Percentiles rank a stretch among this genome's conserved stretches.
Evolutionary conservation across 1,140 invertebrate species (phyloP).

Genomic region (Drosophila takahashii): DNA sequence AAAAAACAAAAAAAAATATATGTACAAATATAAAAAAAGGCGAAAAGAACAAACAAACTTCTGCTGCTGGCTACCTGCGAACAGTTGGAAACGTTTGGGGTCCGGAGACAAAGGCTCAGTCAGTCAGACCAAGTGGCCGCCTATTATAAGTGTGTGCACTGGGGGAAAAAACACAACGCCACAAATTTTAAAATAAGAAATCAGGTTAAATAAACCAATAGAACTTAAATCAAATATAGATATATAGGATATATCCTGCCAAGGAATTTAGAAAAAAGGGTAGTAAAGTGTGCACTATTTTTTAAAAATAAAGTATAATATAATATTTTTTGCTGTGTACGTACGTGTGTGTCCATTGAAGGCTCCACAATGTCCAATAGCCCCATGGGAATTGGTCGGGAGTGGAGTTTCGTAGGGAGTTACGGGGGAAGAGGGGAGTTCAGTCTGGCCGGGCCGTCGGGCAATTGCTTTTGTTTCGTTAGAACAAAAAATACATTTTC

Average conservation of each 20-base stretch:
- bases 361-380: constrained; percentile 64
- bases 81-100: constrained; percentile 6
- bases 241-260: no score
- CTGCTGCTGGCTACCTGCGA: constrained; percentile 64
- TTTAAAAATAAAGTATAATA: no score
- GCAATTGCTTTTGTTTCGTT: constrained; percentile 75
- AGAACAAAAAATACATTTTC: constrained; percentile 60
- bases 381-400: constrained; percentile 49
- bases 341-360: constrained; percentile 51
- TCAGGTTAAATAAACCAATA: no score
- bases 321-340: not conserved
- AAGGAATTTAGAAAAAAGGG: no score
- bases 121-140: constrained; percentile 57
- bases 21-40: constrained; percentile 8
- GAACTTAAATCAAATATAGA: no score
- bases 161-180: not conserved
- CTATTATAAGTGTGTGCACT: constrained; percentile 56
- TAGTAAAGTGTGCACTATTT: no score
- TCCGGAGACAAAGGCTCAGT: constrained; percentile 61
- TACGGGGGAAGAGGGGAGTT: constrained; percentile 11
- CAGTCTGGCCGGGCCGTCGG: constrained; percentile 50
- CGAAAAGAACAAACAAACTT: constrained; percentile 45
- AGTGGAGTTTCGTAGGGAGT: not conserved
- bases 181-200: not conserved
- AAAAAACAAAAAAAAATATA: not conserved